These are phyloP conservation scores for Drosophila seguyi DNA, from an alignment of 1,140 invertebrate genomes.

Conservation along the genomic window DNA sequence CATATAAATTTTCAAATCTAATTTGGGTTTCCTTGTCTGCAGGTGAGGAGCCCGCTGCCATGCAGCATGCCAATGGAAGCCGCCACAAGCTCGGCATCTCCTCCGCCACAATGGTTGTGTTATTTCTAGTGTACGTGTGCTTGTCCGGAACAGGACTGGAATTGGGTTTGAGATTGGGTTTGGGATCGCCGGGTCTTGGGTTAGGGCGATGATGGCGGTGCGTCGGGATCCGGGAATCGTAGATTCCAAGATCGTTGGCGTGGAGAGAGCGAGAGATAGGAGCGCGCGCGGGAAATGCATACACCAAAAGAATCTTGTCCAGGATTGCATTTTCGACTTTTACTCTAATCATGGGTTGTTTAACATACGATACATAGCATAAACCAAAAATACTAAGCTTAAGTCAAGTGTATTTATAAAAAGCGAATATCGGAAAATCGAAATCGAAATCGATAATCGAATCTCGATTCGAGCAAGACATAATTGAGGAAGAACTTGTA, in stretches of 20 bases:
- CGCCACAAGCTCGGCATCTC: constrained; percentile 51
- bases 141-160: constrained; percentile 10
- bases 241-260: constrained; percentile 24
- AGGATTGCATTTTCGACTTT: constrained; percentile 83
- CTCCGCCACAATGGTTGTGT: constrained; percentile 77
- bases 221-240: constrained; percentile 16
- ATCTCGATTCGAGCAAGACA: constrained; percentile 3
- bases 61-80: constrained; percentile 81
- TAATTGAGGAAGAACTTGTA: constrained; percentile 35
- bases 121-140: constrained; percentile 70
- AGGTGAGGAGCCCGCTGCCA: constrained; percentile 84
- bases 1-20: neutral
- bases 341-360: constrained; percentile 84
- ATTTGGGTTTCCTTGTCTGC: neutral
- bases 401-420: constrained; percentile 66
- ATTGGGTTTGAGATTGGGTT: constrained; percentile 13
- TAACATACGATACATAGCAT: constrained; percentile 76
- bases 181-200: constrained; percentile 14
- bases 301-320: constrained; percentile 76
- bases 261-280: neutral
- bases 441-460: too few relatives aligned
- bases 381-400: constrained; percentile 70
- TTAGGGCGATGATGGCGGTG: constrained; percentile 76
- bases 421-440: constrained; percentile 9
- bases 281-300: constrained; percentile 56